Evolutionary conservation across 2,888 invertebrate genomes (phyloP), one percentile per base, ranked within the genome.

Genomic region (Desoria tigrina): DNA sequence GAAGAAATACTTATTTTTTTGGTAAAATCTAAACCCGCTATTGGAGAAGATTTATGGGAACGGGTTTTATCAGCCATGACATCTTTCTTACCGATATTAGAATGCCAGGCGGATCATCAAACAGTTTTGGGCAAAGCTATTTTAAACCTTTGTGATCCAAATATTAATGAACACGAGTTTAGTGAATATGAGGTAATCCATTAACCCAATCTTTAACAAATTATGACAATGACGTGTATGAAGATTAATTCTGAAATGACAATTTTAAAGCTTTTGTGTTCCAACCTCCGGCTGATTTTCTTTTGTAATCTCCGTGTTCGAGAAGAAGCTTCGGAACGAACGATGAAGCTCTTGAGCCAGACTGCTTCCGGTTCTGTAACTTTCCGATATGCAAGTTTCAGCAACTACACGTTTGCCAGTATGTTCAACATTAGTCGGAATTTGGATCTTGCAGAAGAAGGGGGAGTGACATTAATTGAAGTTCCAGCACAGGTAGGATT

Each of bases 331-430:
- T 61, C 61, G 11, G 61, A 61, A 11, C 27, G 61, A 24, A 2
- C 39, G 14, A 61, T 61, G 61, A 61, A 61, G 51, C 32, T 61
- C n/a, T 51, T 61, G 18, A 51, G 39, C 21, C 37, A 49, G 11
- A 61, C 61, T 11, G 39, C 49, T 50, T 32, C 61, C 2, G 61
- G 61, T 21, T 18, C 61, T 18, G 23, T 39, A 9, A 61, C 61
- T 16, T 61, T 61, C 23, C 9, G 61, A 23, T 61, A 61, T 23
- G 61, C 61, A 37, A 61, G 61, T 53, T 61, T 51, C n/a, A 61
- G 61, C n/a, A 61, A 61, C 37, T 61, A 61, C 27, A 61, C 61
- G 9, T 26, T 61, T n/a, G n/a, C 61, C 21, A 61, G 51, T 51
- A 50, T 61, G 28, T 61, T 61, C 24, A 61, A 51, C 37, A 24